These are phyloP conservation scores for Oncorhynchus keta DNA, from an alignment of 2,113 vertebrate species.

Conservation along the genomic window DNA sequence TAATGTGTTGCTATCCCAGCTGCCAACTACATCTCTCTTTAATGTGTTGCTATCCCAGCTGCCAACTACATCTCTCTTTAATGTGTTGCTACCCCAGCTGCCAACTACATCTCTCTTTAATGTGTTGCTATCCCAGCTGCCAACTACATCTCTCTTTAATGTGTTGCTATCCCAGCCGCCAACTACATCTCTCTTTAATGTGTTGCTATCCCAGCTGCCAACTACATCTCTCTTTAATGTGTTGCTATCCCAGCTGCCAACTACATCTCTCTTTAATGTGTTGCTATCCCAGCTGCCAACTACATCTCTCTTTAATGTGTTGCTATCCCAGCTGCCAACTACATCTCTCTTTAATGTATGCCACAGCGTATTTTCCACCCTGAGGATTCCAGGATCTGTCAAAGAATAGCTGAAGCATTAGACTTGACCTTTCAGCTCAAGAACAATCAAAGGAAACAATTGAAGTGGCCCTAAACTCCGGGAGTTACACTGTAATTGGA, in stretches of 20 bases:
- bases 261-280: background rate
- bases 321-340: background rate
- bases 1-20: no score
- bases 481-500: conserved; percentile 18
- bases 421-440: conserved; percentile 27
- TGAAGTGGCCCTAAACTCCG: conserved; percentile 9
- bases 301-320: conserved; percentile 17
- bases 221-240: conserved; percentile 16
- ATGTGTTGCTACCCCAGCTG: no score
- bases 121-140: no score
- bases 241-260: background rate
- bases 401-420: conserved; percentile 2
- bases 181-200: background rate
- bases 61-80: no score
- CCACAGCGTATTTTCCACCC: background rate
- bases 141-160: no score
- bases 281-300: conserved; percentile 7
- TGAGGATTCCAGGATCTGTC: background rate
- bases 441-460: conserved; percentile 5
- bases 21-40: no score
- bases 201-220: conserved; percentile 3
- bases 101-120: no score
- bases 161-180: background rate
- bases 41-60: no score
- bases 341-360: conserved; percentile 16